Evolutionary conservation across 2,888 invertebrate genomes (phyloP).

Genomic region (Galeruca laticollis): DNA sequence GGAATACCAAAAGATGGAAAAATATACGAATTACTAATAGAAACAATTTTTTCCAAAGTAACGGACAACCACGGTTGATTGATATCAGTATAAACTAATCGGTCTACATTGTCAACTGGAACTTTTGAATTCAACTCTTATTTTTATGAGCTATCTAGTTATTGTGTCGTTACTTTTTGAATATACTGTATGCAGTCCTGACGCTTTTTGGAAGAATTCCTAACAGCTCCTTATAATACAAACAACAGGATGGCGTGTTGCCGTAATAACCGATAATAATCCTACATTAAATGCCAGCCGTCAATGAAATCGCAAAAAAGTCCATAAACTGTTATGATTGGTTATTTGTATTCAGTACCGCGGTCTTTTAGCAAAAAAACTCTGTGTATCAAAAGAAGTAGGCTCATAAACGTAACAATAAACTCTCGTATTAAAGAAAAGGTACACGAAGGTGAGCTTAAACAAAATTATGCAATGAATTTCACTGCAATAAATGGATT

Average conservation of each 20-base stretch:
- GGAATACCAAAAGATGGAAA: too few species aligned
- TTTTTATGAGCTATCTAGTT: too few species aligned
- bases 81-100: too few species aligned
- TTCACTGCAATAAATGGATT: too few species aligned
- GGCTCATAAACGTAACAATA: background rate
- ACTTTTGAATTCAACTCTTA: too few species aligned
- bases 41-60: too few species aligned
- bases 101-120: too few species aligned
- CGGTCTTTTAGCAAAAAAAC: constrained; percentile 10
- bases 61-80: too few species aligned
- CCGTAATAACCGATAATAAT: constrained; percentile 17
- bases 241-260: background rate
- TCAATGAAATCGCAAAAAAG: constrained; percentile 27
- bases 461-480: too few species aligned
- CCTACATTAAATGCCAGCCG: constrained; percentile 6
- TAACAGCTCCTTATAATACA: background rate
- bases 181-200: background rate
- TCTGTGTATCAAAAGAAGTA: background rate
- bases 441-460: background rate
- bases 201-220: background rate
- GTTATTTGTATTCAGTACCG: constrained; percentile 22
- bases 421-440: background rate
- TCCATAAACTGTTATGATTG: constrained; percentile 26
- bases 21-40: too few species aligned
- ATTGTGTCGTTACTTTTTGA: too few species aligned